Conservation (phyloP, 2,888 invertebrate species). For the Bibio marci region DNA sequence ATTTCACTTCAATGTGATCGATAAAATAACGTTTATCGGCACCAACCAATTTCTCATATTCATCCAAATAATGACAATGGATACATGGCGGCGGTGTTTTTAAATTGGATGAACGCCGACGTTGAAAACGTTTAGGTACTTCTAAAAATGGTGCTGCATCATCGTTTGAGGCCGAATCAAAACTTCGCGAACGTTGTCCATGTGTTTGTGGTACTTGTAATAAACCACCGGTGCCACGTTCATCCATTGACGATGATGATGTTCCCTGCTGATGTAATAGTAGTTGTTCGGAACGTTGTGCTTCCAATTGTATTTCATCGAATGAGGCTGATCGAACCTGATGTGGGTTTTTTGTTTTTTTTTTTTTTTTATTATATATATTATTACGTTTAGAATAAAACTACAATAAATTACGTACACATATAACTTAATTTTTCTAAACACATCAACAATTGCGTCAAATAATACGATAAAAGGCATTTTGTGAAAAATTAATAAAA, state of each 20-base stretch:
- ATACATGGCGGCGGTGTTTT: constrained; percentile 53
- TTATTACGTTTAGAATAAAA: too few species aligned
- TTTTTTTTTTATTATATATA: too few species aligned
- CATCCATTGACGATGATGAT: constrained; percentile 21
- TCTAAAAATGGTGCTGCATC: constrained; percentile 34
- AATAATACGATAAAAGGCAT: too few species aligned
- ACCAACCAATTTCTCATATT: constrained; percentile 42
- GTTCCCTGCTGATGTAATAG: constrained; percentile 10
- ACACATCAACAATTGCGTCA: too few species aligned
- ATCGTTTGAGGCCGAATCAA: constrained; percentile 60
- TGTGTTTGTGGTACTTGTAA: constrained; percentile 46
- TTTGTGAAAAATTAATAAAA: too few species aligned
- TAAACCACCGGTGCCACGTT: constrained; percentile 28
- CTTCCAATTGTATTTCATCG: constrained; percentile 73
- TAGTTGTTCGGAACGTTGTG: constrained; percentile 35
- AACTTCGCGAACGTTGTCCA: constrained; percentile 54
- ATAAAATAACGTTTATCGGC: constrained; percentile 23
- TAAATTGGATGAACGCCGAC: constrained; percentile 43
- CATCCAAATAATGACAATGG: constrained; percentile 61
- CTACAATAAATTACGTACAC: too few species aligned
- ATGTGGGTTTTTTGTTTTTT: too few species aligned
- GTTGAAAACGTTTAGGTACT: constrained; percentile 46
- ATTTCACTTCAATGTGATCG: constrained; percentile 22
- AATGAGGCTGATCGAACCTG: constrained; percentile 74
- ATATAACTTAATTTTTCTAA: too few species aligned